Evolutionary conservation across 1,140 invertebrate genomes (phyloP).

Genomic region (Eubasilissa regina): DNA sequence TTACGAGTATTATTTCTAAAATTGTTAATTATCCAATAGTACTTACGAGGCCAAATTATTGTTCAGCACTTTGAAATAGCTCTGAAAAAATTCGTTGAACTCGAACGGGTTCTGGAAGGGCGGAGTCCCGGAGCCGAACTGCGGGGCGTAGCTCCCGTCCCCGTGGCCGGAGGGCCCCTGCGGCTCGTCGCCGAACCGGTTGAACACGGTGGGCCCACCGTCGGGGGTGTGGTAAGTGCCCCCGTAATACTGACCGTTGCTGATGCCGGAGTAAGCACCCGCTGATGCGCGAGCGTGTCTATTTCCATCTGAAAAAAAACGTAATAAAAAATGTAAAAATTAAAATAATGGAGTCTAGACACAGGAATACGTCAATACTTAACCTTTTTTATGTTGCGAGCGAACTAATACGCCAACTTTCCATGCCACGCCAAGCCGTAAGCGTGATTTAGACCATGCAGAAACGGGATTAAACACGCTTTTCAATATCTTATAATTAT

Average conservation of each 20-base stretch:
- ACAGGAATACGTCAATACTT: too few relatives aligned
- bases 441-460: too few relatives aligned
- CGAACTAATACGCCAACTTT: too few relatives aligned
- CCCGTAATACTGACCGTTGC: conserved; percentile 54
- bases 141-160: conserved; percentile 32
- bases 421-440: too few relatives aligned
- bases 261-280: conserved; percentile 50
- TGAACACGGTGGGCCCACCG: conserved; percentile 53
- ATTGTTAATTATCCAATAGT: too few relatives aligned
- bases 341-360: too few relatives aligned
- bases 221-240: conserved; percentile 52
- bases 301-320: conserved; percentile 18
- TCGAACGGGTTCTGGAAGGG: conserved; percentile 55
- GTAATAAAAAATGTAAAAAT: too few relatives aligned
- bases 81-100: conserved; percentile 56
- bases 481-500: too few relatives aligned
- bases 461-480: too few relatives aligned
- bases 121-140: conserved; percentile 41
- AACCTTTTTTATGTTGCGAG: too few relatives aligned
- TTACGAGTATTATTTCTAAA: too few relatives aligned
- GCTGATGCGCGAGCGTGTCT: conserved; percentile 44
- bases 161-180: conserved; percentile 3
- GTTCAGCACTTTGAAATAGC: conserved; percentile 55
- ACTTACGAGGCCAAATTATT: conserved; percentile 56
- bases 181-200: conserved; percentile 54